Conservation (phyloP, 2,888 invertebrate genomes). For the Pyrochroa serraticornis region DNA sequence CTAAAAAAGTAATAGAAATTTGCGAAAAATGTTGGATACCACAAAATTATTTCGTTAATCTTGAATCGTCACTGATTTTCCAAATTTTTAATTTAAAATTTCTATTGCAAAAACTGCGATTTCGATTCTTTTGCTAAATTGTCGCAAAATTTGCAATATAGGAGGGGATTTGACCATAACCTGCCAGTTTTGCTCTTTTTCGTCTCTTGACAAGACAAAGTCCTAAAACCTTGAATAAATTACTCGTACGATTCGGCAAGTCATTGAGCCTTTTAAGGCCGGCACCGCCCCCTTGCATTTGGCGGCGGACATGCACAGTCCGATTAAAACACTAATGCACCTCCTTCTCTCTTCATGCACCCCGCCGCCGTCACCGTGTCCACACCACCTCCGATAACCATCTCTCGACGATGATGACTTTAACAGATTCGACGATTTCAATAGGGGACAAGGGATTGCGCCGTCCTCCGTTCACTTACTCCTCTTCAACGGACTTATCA, state of each 20-base stretch:
- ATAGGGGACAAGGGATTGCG: slow-evolving; percentile 14
- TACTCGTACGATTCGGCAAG: slow-evolving; percentile 39
- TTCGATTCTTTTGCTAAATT: no score
- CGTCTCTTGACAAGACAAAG: slow-evolving; percentile 33
- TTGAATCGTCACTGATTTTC: no score
- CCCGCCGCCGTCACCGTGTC: slow-evolving; percentile 17
- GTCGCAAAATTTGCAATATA: no score
- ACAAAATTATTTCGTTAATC: no score
- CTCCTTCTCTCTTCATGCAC: no score
- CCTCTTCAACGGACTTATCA: slow-evolving; percentile 18
- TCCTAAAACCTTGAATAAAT: slow-evolving; percentile 40
- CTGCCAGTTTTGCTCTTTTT: no score
- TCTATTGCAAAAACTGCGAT: no score
- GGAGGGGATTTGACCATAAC: no score
- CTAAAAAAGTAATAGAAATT: no score
- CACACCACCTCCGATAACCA: slow-evolving; percentile 25
- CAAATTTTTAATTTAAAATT: no score
- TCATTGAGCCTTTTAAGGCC: slow-evolving; percentile 44
- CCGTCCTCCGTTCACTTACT: background rate
- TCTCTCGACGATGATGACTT: slow-evolving; percentile 31
- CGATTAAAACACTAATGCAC: slow-evolving; percentile 33
- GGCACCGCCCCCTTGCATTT: slow-evolving; percentile 36
- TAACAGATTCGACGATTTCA: background rate
- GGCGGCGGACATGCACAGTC: slow-evolving; percentile 26
- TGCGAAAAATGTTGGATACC: no score